phyloP scores from a whole-genome alignment of 2,113 vertebrate genomes.

The Bucco capensis region DNA sequence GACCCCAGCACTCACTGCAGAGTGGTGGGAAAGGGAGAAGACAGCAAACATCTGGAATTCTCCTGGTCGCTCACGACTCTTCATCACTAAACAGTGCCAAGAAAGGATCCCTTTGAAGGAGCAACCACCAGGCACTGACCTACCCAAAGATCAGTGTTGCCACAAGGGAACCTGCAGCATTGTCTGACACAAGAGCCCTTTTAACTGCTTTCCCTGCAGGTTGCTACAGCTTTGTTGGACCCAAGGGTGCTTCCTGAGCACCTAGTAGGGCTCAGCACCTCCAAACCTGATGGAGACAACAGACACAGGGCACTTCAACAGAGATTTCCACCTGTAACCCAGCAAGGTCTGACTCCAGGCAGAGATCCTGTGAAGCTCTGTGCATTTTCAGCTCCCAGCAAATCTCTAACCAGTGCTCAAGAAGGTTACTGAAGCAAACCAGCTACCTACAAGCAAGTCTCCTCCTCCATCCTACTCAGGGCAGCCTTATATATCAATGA shows the following conservation, averaged over 20 bases:
- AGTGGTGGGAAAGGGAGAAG: neutral
- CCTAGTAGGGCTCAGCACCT: neutral
- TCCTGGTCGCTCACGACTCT: neutral
- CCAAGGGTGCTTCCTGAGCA: neutral
- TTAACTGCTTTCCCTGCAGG: neutral
- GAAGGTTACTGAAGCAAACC: neutral
- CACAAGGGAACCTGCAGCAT: neutral
- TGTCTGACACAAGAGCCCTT: neutral
- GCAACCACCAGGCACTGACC: neutral
- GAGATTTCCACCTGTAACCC: neutral
- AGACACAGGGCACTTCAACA: neutral
- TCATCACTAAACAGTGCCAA: neutral
- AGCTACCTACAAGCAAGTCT: neutral
- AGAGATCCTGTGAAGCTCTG: neutral
- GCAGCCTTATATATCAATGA: neutral
- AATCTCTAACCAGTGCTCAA: neutral
- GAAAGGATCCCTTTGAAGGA: neutral
- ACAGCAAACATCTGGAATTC: neutral
- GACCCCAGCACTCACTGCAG: neutral
- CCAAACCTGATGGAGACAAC: rapidly evolving
- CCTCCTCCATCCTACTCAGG: neutral
- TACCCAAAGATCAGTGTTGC: neutral
- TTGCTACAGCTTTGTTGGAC: neutral
- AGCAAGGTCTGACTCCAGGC: no score
- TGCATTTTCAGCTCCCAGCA: neutral